Percentiles rank a stretch among this genome's conserved stretches.
Conservation (phyloP, 2,888 invertebrate species). For the Lasioglossum oenotherae region DNA sequence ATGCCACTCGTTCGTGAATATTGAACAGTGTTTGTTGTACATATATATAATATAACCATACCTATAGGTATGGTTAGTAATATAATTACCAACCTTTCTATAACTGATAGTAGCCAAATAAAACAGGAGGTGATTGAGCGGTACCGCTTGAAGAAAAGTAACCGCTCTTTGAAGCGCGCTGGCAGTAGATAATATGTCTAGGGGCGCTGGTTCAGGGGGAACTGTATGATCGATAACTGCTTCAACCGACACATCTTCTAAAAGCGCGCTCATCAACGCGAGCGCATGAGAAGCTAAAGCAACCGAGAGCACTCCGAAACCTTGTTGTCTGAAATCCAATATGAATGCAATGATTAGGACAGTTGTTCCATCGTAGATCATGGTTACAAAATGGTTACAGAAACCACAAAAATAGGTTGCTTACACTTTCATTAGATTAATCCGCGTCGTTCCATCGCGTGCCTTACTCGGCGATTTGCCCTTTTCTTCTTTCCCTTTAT, state of each 20-base stretch:
- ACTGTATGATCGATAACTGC: slow-evolving; percentile 81
- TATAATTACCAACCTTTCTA: slow-evolving; percentile 87
- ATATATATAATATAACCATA: too few relatives aligned
- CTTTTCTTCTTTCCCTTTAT: slow-evolving; percentile 86
- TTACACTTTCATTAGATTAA: slow-evolving; percentile 90
- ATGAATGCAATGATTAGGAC: background rate
- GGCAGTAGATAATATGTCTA: slow-evolving; percentile 88
- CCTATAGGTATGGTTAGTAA: background rate
- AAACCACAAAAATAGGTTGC: background rate
- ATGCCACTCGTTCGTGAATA: background rate
- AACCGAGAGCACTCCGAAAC: slow-evolving; percentile 95
- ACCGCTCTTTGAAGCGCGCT: slow-evolving; percentile 90
- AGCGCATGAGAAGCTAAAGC: slow-evolving; percentile 94
- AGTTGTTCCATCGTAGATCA: background rate
- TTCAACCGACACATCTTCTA: slow-evolving; percentile 92
- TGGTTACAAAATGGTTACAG: background rate
- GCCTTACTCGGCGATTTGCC: slow-evolving; percentile 87
- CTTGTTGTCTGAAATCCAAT: slow-evolving; percentile 88
- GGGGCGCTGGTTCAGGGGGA: slow-evolving; percentile 86
- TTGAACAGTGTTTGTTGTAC: background rate
- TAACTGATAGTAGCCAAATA: slow-evolving; percentile 95
- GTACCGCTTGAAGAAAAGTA: slow-evolving; percentile 89
- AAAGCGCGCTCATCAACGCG: slow-evolving; percentile 89
- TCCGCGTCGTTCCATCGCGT: slow-evolving; percentile 86
- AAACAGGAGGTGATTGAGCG: slow-evolving; percentile 93